Percentiles rank a stretch among this genome's conserved stretches.
phyloP scores from a whole-genome alignment of 2,888 invertebrate genomes.

The Lepidonotus clava region DNA sequence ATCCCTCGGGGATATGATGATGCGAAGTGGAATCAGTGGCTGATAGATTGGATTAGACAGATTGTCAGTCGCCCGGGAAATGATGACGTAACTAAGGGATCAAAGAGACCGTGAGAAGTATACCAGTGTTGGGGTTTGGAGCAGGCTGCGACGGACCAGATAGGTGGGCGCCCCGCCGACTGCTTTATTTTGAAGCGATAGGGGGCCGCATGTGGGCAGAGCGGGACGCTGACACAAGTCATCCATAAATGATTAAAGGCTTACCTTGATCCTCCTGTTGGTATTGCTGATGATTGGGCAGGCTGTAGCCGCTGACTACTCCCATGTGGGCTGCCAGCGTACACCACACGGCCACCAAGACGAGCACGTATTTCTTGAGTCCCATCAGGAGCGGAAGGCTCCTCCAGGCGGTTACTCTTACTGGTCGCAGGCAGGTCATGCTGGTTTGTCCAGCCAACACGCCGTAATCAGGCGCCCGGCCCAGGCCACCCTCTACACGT shows the following conservation, averaged over 20 bases:
- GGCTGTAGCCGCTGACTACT: slow-evolving; percentile 31
- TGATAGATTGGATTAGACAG: too few relatives aligned
- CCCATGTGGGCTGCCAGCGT: neutral
- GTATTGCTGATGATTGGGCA: neutral
- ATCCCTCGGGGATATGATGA: too few relatives aligned
- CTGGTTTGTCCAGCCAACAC: neutral
- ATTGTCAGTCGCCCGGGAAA: too few relatives aligned
- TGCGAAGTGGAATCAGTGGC: too few relatives aligned
- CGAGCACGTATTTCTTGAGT: neutral
- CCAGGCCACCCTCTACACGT: neutral
- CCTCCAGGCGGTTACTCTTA: neutral
- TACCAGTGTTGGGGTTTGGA: neutral
- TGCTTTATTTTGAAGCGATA: too few relatives aligned
- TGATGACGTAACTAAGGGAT: neutral
- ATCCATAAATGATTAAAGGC: neutral
- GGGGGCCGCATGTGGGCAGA: neutral
- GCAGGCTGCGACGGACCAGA: neutral
- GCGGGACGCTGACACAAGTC: neutral
- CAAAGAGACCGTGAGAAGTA: neutral
- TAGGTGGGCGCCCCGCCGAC: too few relatives aligned
- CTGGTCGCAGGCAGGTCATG: neutral
- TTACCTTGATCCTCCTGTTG: slow-evolving; percentile 24
- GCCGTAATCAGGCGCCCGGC: neutral
- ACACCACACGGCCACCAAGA: slow-evolving; percentile 17
- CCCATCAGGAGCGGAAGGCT: neutral